Evolutionary conservation across 92 coral and sea anemone species (phyloP), one percentile per base, ranked within the genome.

Genomic region (Micromussa lordhowensis): DNA sequence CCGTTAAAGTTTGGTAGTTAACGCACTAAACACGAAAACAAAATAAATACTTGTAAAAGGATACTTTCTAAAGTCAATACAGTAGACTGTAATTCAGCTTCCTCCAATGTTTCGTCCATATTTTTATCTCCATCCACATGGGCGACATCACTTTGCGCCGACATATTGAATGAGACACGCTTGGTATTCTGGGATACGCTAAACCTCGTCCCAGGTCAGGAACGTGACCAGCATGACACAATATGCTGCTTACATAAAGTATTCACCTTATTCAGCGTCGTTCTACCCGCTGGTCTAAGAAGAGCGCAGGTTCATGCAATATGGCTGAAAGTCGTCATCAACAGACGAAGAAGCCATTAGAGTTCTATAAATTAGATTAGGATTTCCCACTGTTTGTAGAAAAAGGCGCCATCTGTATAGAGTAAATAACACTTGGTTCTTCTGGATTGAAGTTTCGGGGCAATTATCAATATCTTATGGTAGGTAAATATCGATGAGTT

Each of bases 41-140:
- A 14, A 85, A 49, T 18, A 22, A 40, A 7, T 17, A 75, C 13
- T 11, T 15, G 7, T 24, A 66, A 54, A 95, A 94, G 96, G 96
- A 95, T 95, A 95, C 96, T 94, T 82, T 95, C 98, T 79, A 95
- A 85, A 49, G 95, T 92, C 49, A 95, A 85, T 17, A 86, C 82
- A n/a, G 81, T 74, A 26, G 40, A 74, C 82, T 90, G 94, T 29
- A 44, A 79, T 13, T 80, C 89, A 68, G 82, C 86, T 19, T 86
- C 96, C 22, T 90, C 88, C 44, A 68, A 68, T 57, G 82, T 79
- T 75, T 87, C 91, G 72, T 77, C 85, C 91, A 79, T 77, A 17
- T 63, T 49, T 22, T 78, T 73, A 36, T 87, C 94, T 13, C 74
- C 83, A 31, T 90, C 94, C 86, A 87, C 89, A 68, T 91, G 75